Base-by-base conservation (phyloP, 1,140 invertebrate species). In the Hesperophylax magnus region DNA sequence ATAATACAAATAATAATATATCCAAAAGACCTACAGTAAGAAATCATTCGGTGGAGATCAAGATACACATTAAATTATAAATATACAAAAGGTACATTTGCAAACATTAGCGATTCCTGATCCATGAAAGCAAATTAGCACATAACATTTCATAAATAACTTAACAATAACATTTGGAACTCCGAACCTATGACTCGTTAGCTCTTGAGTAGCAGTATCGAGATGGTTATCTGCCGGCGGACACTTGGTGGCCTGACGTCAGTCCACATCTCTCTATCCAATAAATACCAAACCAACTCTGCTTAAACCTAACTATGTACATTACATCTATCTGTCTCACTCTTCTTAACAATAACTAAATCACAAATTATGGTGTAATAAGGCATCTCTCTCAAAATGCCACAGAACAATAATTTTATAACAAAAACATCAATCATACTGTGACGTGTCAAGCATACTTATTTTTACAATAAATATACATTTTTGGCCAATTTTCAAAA, bases 1-100 rank as follows among this genome's bases (percentile, higher is more conserved):
- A 81, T 78, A 81, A 71, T 74, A 80, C 74, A 83, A 81, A 84
- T 39, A 39, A 39, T 39, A 39, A 39, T 81, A 84, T 61, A 84
- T 81, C 78, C 82, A 79, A 83, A 83, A 83, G 72, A 77, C 80
- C 80, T 84, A 81, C 52, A 84, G 60, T 77, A 81, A 78, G 9
- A 39, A 83, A 84, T 84, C 82, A 78, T 80, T 84, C 82, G 82
- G 82, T 84, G 82, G 82, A 84, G 82, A 84, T 84, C 82, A 78
- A 84, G 82, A 83, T 80, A 81, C 34, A 84, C 79, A 79, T 80
- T 84, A 84, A 81, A 84, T 81, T 84, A 84, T 81, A 83, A 83
- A 83, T 83, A 84, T 84, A 84, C 82, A 84, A 84, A 83, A 81
- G 75, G 78, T 81, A 84, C 79, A 81, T 77, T 80, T 80, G 75